Evolutionary conservation across 2,113 vertebrate species (phyloP), one percentile per base, ranked within the genome.

Genomic region (Tupaia tana): DNA sequence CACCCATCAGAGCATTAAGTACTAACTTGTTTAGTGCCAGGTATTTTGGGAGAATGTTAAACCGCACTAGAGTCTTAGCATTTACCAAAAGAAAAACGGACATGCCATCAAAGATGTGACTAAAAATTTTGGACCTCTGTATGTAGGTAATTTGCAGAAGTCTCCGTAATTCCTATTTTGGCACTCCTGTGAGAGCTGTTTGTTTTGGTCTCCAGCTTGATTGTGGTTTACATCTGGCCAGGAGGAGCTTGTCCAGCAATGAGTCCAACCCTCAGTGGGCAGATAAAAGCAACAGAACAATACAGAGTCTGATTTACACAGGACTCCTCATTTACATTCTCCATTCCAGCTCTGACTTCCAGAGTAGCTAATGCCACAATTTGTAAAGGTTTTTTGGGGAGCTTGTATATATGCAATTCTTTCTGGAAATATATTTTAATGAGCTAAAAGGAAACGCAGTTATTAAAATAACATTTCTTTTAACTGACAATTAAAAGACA

Each of bases 381-480:
- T 66, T 88, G 69, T 78, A 73, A 52, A 95, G 43, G 10, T 16
- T 69, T 79, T 79, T 86, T 25, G 6, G 29, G 81, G 52, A 6
- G 4, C n/a, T 84, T 83, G 7, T 9, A 93, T 15, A 58, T 87
- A 78, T 12, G 34, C 90, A 86, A 24, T 73, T 93, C 27, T 80
- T 19, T 78, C 16, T 16, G 4, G 69, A 29, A 89, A 61, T 70
- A 29, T 69, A 64, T 70, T 91, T 90, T 96, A 96, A 95, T 70
- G n/a, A 90, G 25, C 7, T 84, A 78, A 63, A 7, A 31, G 73
- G 18, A 61, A 84, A 93, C 91, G 78, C 61, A 88, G 27, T 81
- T 89, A 93, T 78, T 95, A 95, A 96, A 96, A 87, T 75, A 73
- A 81, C 7, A 43, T 43, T 43, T 43, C 43, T 43, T 43, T 43